phyloP scores from a whole-genome alignment of 2,888 invertebrate species.

The Oegoconia quadripuncta region DNA sequence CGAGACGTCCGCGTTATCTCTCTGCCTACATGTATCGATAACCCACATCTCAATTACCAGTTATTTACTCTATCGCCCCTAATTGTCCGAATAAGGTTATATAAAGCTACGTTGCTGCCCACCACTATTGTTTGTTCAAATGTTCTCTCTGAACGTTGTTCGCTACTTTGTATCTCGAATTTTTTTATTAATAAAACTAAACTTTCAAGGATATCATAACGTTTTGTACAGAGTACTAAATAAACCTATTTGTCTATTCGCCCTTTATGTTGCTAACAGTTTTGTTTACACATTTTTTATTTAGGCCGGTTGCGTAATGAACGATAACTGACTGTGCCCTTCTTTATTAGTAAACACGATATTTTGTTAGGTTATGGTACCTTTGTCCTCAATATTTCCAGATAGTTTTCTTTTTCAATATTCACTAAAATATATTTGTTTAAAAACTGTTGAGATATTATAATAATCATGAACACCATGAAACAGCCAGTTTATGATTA shows the following conservation, averaged over 20 bases:
- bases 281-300: conserved; percentile 44
- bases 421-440: too few relatives aligned
- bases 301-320: conserved; percentile 39
- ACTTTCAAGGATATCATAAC: conserved; percentile 27
- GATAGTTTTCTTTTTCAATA: too few relatives aligned
- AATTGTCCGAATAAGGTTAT: conserved; percentile 57
- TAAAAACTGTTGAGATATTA: not conserved
- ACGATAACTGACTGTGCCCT: conserved; percentile 47
- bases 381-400: too few relatives aligned
- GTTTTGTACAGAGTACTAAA: conserved; percentile 17
- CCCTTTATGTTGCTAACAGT: conserved; percentile 47
- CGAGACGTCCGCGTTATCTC: conserved; percentile 28
- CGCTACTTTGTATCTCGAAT: conserved; percentile 39
- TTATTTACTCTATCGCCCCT: conserved; percentile 52
- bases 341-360: conserved; percentile 40
- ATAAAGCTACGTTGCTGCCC: conserved; percentile 34
- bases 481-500: not conserved
- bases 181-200: conserved; percentile 25
- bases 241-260: conserved; percentile 30
- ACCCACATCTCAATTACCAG: conserved; percentile 52
- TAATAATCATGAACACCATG: too few relatives aligned
- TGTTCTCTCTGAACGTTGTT: too few relatives aligned
- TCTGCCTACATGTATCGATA: conserved; percentile 40
- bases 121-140: conserved; percentile 40
- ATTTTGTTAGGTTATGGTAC: conserved; percentile 36